These are phyloP conservation scores for Ectemnius cavifrons DNA, from an alignment of 2,888 invertebrate species.

Conservation along the genomic window DNA sequence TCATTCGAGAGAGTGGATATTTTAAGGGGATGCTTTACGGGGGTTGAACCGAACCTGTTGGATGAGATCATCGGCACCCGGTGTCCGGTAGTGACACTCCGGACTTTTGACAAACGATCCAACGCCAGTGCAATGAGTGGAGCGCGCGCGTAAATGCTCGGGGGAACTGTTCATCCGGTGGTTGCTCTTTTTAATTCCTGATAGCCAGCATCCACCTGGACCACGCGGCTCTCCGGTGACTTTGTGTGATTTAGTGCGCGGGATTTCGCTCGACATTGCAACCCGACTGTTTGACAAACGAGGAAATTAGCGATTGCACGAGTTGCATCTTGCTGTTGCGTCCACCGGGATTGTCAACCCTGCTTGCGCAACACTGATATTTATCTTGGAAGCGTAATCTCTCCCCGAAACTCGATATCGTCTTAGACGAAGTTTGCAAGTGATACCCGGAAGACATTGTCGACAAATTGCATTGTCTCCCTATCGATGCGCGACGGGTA, in stretches of 20 bases:
- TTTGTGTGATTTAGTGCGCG: conserved; percentile 7
- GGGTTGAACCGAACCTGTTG: no score
- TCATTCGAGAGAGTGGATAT: no score
- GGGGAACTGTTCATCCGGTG: neutral
- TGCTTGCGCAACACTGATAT: neutral
- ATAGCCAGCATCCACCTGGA: neutral
- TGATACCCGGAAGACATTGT: neutral
- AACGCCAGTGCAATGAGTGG: neutral
- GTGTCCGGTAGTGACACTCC: neutral
- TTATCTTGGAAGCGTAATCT: neutral
- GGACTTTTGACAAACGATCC: conserved; percentile 22
- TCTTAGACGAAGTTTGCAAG: neutral
- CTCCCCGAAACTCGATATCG: neutral
- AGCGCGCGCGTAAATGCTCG: neutral
- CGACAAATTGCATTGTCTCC: neutral
- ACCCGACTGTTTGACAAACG: neutral
- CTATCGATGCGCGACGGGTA: no score
- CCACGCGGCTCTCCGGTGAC: neutral
- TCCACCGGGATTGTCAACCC: no score
- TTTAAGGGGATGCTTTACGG: no score
- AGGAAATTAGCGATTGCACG: neutral
- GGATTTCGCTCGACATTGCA: neutral
- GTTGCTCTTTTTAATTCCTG: neutral
- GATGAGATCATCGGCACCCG: no score
- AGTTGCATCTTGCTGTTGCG: neutral